Percentiles rank a stretch among this genome's conserved stretches.
phyloP scores from a whole-genome alignment of 2,888 invertebrate species.

The Cremastinae sp. region DNA sequence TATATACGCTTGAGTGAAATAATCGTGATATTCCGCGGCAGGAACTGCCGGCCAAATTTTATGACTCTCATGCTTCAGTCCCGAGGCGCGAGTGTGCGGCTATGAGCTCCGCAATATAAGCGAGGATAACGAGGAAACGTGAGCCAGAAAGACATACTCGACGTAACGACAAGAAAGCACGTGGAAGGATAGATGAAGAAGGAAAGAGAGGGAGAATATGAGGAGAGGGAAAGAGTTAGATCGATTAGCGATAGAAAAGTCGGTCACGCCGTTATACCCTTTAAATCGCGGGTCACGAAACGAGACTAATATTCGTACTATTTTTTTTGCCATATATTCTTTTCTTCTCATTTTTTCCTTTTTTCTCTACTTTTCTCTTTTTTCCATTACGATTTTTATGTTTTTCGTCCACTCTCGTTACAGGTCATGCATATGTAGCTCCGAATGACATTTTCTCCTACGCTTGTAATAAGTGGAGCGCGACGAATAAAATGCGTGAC shows the following conservation, averaged over 20 bases:
- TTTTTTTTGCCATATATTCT: slow-evolving; percentile 38
- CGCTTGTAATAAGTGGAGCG: slow-evolving; percentile 27
- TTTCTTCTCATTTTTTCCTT: slow-evolving; percentile 20
- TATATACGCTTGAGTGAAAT: not conserved
- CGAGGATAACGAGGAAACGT: slow-evolving; percentile 28
- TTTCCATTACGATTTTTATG: not conserved
- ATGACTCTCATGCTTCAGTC: slow-evolving; percentile 34
- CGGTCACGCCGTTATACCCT: slow-evolving; percentile 70
- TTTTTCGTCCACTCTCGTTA: slow-evolving; percentile 7
- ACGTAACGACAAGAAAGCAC: slow-evolving; percentile 28
- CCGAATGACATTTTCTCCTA: slow-evolving; percentile 4
- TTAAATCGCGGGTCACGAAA: slow-evolving; percentile 60
- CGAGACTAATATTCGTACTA: slow-evolving; percentile 61
- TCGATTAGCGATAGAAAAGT: slow-evolving; percentile 68
- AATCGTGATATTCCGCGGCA: slow-evolving; percentile 8
- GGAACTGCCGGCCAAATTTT: slow-evolving; percentile 46
- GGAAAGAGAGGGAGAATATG: slow-evolving; percentile 40
- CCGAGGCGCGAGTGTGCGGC: slow-evolving; percentile 17
- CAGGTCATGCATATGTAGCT: slow-evolving; percentile 7
- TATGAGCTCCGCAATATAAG: slow-evolving; percentile 8
- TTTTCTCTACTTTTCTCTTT: not conserved
- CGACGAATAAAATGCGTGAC: slow-evolving; percentile 7
- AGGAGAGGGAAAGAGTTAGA: slow-evolving; percentile 34
- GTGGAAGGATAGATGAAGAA: slow-evolving; percentile 15
- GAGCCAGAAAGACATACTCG: slow-evolving; percentile 25